phyloP scores from a whole-genome alignment of 2,113 vertebrate species.

The Nestor notabilis region DNA sequence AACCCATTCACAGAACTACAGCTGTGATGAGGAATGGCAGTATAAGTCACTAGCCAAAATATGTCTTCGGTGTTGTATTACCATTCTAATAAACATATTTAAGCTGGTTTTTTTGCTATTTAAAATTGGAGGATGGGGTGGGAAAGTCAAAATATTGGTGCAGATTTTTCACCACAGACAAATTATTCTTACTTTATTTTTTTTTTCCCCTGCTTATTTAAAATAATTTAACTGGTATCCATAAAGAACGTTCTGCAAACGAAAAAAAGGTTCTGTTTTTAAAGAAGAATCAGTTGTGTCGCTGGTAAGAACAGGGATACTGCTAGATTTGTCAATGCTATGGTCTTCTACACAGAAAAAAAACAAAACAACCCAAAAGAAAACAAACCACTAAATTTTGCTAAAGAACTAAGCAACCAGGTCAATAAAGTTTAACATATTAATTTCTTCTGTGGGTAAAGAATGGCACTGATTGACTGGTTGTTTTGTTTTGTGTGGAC shows the following conservation, averaged over 20 bases:
- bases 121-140: accelerated
- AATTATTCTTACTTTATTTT: neutral
- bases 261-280: neutral
- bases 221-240: neutral
- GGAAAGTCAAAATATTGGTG: neutral
- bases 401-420: neutral
- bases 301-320: accelerated
- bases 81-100: neutral
- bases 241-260: neutral
- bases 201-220: neutral
- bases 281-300: neutral
- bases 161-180: neutral
- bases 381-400: neutral
- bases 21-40: neutral
- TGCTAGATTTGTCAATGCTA: neutral
- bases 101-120: neutral
- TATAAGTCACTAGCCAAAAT: neutral
- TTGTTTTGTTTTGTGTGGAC: neutral
- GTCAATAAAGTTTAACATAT: neutral
- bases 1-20: neutral
- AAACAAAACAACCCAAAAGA: neutral
- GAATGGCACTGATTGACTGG: neutral
- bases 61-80: neutral
- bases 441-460: neutral
- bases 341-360: neutral